Conservation (phyloP, 2,888 invertebrate species). For the Drosophila longiperda region DNA sequence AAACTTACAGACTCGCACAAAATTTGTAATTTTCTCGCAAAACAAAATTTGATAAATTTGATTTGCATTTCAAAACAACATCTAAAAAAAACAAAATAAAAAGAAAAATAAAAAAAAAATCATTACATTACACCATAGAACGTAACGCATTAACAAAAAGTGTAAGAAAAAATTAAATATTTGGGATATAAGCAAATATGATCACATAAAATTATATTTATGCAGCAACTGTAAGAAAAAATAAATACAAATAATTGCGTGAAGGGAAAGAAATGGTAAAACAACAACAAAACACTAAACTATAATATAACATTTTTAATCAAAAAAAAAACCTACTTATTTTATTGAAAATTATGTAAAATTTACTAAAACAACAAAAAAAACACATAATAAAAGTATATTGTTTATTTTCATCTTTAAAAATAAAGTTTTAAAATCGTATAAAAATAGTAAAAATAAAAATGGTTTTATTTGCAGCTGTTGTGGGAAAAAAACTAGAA, state of each 20-base stretch:
- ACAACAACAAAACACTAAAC: slow-evolving; percentile 75
- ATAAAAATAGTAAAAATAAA: slow-evolving; percentile 83
- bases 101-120: slow-evolving; percentile 26
- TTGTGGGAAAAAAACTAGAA: not conserved
- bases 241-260: slow-evolving; percentile 56
- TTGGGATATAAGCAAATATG: slow-evolving; percentile 80
- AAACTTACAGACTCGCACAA: slow-evolving; percentile 50
- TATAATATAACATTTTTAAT: slow-evolving; percentile 85
- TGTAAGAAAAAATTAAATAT: slow-evolving; percentile 76
- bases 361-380: slow-evolving; percentile 73
- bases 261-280: slow-evolving; percentile 72
- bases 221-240: slow-evolving; percentile 67
- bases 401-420: slow-evolving; percentile 86
- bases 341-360: slow-evolving; percentile 80
- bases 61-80: slow-evolving; percentile 65
- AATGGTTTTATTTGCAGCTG: slow-evolving; percentile 21
- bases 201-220: slow-evolving; percentile 78
- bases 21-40: slow-evolving; percentile 62
- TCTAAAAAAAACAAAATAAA: slow-evolving; percentile 50
- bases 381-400: slow-evolving; percentile 82
- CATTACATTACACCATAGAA: slow-evolving; percentile 39
- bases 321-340: slow-evolving; percentile 75
- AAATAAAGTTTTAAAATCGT: slow-evolving; percentile 86
- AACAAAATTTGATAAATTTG: slow-evolving; percentile 50
- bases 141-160: slow-evolving; percentile 53